phyloP scores from a whole-genome alignment of 53 echinoderm and acorn worm species.

The Arbacia lixula region DNA sequence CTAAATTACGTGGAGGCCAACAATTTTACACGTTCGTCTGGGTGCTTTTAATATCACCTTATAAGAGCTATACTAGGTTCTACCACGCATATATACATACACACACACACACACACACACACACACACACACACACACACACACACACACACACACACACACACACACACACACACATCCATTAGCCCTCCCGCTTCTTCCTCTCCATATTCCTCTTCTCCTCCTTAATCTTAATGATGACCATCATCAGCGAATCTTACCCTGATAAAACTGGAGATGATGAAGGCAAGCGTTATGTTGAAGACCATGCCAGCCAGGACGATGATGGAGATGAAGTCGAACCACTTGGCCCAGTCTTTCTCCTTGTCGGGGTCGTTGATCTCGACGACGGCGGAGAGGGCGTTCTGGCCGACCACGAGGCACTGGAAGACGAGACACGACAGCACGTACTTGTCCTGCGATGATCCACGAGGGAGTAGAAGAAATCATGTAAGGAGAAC shows the following conservation, averaged over 20 bases:
- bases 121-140: too few species aligned
- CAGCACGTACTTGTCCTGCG: conserved; percentile 75
- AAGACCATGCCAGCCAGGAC: conserved; percentile 56
- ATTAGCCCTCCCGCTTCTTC: too few species aligned
- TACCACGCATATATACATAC: too few species aligned
- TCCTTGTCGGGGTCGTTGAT: conserved; percentile 43
- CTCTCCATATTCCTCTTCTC: too few species aligned
- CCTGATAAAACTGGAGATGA: conserved; percentile 58
- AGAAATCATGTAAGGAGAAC: not conserved
- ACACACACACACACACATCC: not conserved
- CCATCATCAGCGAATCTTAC: conserved; percentile 14
- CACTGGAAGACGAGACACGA: conserved; percentile 78
- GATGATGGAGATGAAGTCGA: conserved; percentile 64
- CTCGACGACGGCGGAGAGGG: conserved; percentile 60
- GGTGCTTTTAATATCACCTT: too few species aligned
- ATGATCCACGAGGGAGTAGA: not conserved
- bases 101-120: too few species aligned
- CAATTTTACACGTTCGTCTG: too few species aligned
- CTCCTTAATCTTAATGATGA: not conserved
- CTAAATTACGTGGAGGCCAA: too few species aligned
- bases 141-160: too few species aligned
- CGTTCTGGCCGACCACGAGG: conserved; percentile 73
- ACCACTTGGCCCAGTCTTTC: conserved; percentile 52
- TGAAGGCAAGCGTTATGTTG: conserved; percentile 55
- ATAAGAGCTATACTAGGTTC: too few species aligned